Evolutionary conservation across 1,140 invertebrate species (phyloP).

Genomic region (Monochamus saltuarius): DNA sequence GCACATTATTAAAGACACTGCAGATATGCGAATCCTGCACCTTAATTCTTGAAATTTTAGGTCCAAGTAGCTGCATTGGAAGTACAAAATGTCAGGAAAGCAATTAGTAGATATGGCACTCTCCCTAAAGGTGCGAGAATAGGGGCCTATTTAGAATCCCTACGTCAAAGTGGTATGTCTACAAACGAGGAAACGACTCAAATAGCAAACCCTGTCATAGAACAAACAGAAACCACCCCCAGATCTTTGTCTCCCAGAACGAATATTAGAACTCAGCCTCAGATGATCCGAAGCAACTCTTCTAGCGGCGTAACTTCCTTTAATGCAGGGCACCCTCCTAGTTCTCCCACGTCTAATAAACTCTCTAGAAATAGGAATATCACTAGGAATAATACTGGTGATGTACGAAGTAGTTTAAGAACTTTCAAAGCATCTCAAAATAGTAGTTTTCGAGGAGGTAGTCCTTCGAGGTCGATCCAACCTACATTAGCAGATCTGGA

Average conservation of each 20-base stretch:
- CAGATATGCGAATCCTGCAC: no score
- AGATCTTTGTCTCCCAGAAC: slow-evolving; percentile 58
- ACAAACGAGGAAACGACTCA: slow-evolving; percentile 55
- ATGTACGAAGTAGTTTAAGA: slow-evolving; percentile 51
- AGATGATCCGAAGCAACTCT: slow-evolving; percentile 84
- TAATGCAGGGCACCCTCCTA: slow-evolving; percentile 61
- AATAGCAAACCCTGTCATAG: slow-evolving; percentile 45
- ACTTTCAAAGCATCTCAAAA: slow-evolving; percentile 58
- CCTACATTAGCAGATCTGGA: slow-evolving; percentile 75
- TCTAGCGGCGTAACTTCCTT: slow-evolving; percentile 73
- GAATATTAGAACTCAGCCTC: slow-evolving; percentile 65
- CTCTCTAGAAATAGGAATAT: slow-evolving; percentile 54
- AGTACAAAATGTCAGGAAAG: slow-evolving; percentile 94
- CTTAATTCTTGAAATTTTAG: slow-evolving; percentile 40
- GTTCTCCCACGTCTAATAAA: slow-evolving; percentile 58
- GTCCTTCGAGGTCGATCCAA: slow-evolving; percentile 52
- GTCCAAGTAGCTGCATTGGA: slow-evolving; percentile 87
- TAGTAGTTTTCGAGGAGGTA: slow-evolving; percentile 54
- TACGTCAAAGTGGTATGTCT: slow-evolving; percentile 74
- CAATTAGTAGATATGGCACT: slow-evolving; percentile 96
- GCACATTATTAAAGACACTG: no score
- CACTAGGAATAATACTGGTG: slow-evolving; percentile 49
- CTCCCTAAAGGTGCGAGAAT: slow-evolving; percentile 93
- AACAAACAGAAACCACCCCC: slow-evolving; percentile 37
- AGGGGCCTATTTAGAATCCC: slow-evolving; percentile 91